These are phyloP conservation scores for Agrotis ipsilon DNA, from an alignment of 2,888 invertebrate species.

Conservation along the genomic window DNA sequence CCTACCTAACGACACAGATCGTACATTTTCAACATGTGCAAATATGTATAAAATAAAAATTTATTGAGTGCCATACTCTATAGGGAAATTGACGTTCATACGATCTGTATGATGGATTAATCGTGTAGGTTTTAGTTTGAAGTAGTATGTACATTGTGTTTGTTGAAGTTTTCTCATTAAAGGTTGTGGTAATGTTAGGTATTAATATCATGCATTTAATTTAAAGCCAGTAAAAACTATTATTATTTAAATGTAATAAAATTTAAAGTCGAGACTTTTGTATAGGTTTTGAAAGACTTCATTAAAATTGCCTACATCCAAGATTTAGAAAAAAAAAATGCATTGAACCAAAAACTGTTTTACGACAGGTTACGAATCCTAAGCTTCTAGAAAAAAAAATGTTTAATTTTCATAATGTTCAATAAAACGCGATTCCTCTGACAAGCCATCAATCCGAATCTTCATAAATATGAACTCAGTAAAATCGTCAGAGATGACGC, in stretches of 20 bases:
- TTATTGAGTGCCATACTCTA: constrained; percentile 61
- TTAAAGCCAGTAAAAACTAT: not conserved
- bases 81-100: constrained; percentile 47
- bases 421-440: constrained; percentile 19
- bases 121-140: not conserved
- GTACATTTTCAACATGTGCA: constrained; percentile 83
- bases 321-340: not conserved
- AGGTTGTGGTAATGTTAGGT: not conserved
- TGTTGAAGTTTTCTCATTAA: not conserved
- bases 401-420: constrained; percentile 15
- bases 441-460: constrained; percentile 46
- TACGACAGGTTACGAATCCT: not conserved
- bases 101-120: constrained; percentile 32
- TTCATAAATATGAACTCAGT: constrained; percentile 63
- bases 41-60: constrained; percentile 72
- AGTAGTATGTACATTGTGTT: constrained; percentile 14
- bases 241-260: not conserved
- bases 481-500: constrained; percentile 62
- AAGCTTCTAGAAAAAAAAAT: not conserved
- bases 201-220: not conserved
- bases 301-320: not conserved
- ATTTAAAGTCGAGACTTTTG: not conserved
- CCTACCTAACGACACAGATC: constrained; percentile 88
- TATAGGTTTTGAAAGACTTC: not conserved
- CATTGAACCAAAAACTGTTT: not conserved